Evolutionary conservation across 1,140 invertebrate genomes (phyloP), one percentile per base, ranked within the genome.

Genomic region (Andricus grossulariae): DNA sequence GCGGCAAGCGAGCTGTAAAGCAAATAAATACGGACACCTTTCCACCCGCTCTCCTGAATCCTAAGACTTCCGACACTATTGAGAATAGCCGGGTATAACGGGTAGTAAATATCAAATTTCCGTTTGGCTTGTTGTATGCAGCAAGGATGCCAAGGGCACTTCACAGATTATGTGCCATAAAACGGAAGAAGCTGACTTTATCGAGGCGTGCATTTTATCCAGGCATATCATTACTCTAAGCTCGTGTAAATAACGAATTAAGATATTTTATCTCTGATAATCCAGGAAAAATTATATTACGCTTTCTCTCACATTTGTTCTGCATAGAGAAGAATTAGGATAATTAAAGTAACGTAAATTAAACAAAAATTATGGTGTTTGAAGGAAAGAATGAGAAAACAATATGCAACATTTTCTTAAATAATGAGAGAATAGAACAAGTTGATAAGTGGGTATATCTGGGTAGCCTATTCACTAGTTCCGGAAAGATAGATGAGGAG

Each of bases 61-160:
- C 39, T 66, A 15, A 66, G 60, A 45, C 32, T 66, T 66, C 60
- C 45, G 60, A 39, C 60, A 66, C 25, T 66, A 66, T 66, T 66
- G 25, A 66, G 60, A 66, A 66, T 16, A 66, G 32, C n/a, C 60
- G 8, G 25, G 25, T 66, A 66, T 45, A 66, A 66, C 60, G 25
- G 60, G 15, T 66, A 39, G 60, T 66, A 66, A 66, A 66, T 66
- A 66, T 66, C 60, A 66, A 66, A 66, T 66, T 66, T 66, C 60
- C 32, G 60, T 66, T 66, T 66, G 25, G 60, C 25, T 66, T 66
- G 60, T 66, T 66, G 25, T 66, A 66, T 66, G 15, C 60, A 66
- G 25, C 57, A 5, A 39, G 16, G 60, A 66, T 45, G 25, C 60
- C 60, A 66, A 66, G 60, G 60, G 60, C 60, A 66, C 60, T 66